Conservation (phyloP, 53 echinoderm and acorn worm species). For the Holothuria leucospilota region DNA sequence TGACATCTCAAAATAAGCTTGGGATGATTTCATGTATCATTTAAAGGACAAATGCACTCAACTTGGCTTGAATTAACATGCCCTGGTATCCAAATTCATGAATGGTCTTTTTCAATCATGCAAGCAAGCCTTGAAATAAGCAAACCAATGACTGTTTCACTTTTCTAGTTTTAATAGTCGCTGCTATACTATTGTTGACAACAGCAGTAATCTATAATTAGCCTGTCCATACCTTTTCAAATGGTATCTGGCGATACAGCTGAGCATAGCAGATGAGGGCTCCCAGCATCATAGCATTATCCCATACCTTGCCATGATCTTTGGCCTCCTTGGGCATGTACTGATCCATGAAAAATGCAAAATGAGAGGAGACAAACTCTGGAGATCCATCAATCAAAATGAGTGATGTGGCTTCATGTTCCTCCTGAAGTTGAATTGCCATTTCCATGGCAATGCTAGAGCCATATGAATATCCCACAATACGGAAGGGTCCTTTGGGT, state of each 20-base stretch:
- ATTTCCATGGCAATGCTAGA: conserved; percentile 79
- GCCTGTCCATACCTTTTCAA: conserved; percentile 51
- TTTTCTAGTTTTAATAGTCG: too few relatives aligned
- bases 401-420: conserved; percentile 35
- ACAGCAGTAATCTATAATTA: too few relatives aligned
- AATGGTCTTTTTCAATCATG: too few relatives aligned
- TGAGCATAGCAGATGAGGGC: conserved; percentile 64
- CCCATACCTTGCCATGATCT: conserved; percentile 53
- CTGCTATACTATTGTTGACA: too few relatives aligned
- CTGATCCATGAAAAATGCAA: conserved; percentile 70
- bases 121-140: too few relatives aligned
- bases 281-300: conserved; percentile 54
- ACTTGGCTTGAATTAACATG: too few relatives aligned
- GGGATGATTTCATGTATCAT: too few relatives aligned
- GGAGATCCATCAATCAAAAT: conserved; percentile 80
- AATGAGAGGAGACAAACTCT: conserved; percentile 65
- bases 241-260: conserved; percentile 53
- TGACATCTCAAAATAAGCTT: too few relatives aligned
- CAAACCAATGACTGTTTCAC: too few relatives aligned
- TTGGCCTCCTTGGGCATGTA: conserved; percentile 55
- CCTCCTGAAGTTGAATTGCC: conserved; percentile 57
- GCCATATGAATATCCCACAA: conserved; percentile 77
- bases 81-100: too few relatives aligned
- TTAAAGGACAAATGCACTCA: too few relatives aligned
- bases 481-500: conserved; percentile 53